Conservation (phyloP, 1,140 invertebrate genomes). For the Polypedilum vanderplanki region DNA sequence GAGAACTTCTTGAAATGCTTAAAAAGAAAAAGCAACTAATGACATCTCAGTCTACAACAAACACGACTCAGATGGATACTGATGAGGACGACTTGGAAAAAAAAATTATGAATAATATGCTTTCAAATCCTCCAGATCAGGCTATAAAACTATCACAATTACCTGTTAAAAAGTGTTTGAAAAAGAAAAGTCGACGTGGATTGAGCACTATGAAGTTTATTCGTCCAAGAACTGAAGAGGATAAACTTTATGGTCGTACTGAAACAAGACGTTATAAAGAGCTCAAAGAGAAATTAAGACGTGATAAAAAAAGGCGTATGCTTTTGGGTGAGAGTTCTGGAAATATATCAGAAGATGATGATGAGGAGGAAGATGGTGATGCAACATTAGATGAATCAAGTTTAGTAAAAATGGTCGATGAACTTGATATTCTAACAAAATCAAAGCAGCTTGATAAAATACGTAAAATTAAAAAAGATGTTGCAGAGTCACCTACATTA, state of each 20-base stretch:
- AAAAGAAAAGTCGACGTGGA: slow-evolving; percentile 15
- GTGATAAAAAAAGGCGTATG: slow-evolving; percentile 49
- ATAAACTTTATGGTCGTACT: slow-evolving; percentile 59
- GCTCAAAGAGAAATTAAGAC: slow-evolving; percentile 68
- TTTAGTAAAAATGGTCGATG: slow-evolving; percentile 37
- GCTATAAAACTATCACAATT: slow-evolving; percentile 14
- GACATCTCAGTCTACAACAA: not conserved
- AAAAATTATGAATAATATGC: slow-evolving; percentile 21
- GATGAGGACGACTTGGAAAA: slow-evolving; percentile 6
- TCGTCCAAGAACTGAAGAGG: slow-evolving; percentile 63
- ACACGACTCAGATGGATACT: not conserved
- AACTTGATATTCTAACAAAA: slow-evolving; percentile 35
- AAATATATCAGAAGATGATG: not conserved
- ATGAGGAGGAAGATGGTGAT: slow-evolving; percentile 31
- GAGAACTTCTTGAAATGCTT: slow-evolving; percentile 37
- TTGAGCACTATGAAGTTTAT: slow-evolving; percentile 13
- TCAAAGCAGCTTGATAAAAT: slow-evolving; percentile 31
- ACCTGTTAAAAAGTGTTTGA: slow-evolving; percentile 32
- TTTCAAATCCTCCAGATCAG: not conserved
- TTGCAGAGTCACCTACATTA: slow-evolving; percentile 31
- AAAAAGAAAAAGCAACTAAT: slow-evolving; percentile 32
- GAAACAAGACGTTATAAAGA: slow-evolving; percentile 61
- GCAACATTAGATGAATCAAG: slow-evolving; percentile 28
- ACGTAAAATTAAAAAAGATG: slow-evolving; percentile 32
- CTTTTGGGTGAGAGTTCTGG: not conserved